Evolutionary conservation across 2,797 vertebrate genomes (phyloP).

Genomic region (Coracias cyanogaster): DNA sequence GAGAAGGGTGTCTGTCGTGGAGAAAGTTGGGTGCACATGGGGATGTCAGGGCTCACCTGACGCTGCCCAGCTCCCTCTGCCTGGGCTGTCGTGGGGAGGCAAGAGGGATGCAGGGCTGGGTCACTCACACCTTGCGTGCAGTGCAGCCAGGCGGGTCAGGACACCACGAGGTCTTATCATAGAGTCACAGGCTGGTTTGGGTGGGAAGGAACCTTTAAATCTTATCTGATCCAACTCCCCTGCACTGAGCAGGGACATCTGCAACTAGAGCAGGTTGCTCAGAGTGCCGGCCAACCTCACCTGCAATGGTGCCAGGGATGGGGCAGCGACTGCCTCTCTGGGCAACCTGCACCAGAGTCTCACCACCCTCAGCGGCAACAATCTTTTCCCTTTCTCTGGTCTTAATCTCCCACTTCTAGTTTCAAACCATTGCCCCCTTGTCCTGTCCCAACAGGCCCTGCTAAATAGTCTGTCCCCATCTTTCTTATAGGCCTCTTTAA

Average conservation of each 20-base stretch:
- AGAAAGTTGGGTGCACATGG: fast-evolving
- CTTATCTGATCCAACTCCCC: background rate
- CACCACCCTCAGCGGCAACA: background rate
- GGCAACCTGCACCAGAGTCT: background rate
- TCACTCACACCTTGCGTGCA: fast-evolving
- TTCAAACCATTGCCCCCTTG: background rate
- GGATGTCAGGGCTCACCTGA: background rate
- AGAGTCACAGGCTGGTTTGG: background rate
- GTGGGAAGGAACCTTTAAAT: background rate
- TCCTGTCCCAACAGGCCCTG: background rate
- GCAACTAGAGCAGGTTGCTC: background rate
- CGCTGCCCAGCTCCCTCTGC: background rate
- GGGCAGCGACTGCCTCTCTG: background rate
- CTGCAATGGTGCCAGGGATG: too few species aligned
- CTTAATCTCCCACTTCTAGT: background rate
- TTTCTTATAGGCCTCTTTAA: background rate
- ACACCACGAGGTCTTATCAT: background rate
- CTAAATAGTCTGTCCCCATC: background rate
- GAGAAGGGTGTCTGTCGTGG: background rate
- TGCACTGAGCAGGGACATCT: background rate
- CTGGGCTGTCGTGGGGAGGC: fast-evolving
- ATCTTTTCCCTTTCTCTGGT: background rate
- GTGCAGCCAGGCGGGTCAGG: fast-evolving
- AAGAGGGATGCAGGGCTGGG: fast-evolving
- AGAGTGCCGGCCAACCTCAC: background rate